Evolutionary conservation across 2,888 invertebrate genomes (phyloP).

Genomic region (Drosophila putrida): DNA sequence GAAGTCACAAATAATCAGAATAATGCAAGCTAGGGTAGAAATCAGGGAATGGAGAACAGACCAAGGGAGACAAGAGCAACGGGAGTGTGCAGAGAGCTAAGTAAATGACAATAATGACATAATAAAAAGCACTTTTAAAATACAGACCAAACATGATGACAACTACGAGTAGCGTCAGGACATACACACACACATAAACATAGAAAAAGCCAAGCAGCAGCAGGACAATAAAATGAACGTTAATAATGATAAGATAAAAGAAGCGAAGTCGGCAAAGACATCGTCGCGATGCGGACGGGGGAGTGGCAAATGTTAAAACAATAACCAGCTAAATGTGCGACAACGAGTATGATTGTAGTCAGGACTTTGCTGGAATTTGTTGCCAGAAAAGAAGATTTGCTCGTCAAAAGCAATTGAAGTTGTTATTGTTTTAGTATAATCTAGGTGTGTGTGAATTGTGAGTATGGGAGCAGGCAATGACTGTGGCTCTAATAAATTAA

Average conservation of each 20-base stretch:
- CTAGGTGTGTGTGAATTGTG: slow-evolving; percentile 44
- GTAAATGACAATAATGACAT: slow-evolving; percentile 81
- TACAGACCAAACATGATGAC: slow-evolving; percentile 73
- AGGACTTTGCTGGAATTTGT: slow-evolving; percentile 57
- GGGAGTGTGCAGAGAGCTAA: slow-evolving; percentile 43
- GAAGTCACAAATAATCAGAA: slow-evolving; percentile 76
- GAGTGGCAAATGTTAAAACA: slow-evolving; percentile 75
- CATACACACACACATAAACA: background rate
- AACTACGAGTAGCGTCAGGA: slow-evolving; percentile 51
- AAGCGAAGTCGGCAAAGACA: slow-evolving; percentile 45
- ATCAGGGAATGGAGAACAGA: slow-evolving; percentile 7
- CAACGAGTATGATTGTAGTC: slow-evolving; percentile 53
- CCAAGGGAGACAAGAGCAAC: background rate
- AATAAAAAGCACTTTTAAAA: slow-evolving; percentile 76
- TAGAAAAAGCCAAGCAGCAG: slow-evolving; percentile 25
- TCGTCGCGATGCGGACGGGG: slow-evolving; percentile 42
- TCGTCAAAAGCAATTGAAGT: slow-evolving; percentile 55
- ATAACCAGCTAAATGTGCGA: slow-evolving; percentile 77
- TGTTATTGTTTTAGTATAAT: slow-evolving; percentile 17
- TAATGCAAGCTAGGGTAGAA: slow-evolving; percentile 65
- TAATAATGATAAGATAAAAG: slow-evolving; percentile 80
- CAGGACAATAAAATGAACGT: slow-evolving; percentile 79
- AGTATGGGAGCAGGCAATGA: slow-evolving; percentile 51
- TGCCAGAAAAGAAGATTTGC: slow-evolving; percentile 32
- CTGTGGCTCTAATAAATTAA: slow-evolving; percentile 70